Evolutionary conservation across 2,797 vertebrate genomes (phyloP), one percentile per base, ranked within the genome.

Genomic region (Diplodus puntazzo): DNA sequence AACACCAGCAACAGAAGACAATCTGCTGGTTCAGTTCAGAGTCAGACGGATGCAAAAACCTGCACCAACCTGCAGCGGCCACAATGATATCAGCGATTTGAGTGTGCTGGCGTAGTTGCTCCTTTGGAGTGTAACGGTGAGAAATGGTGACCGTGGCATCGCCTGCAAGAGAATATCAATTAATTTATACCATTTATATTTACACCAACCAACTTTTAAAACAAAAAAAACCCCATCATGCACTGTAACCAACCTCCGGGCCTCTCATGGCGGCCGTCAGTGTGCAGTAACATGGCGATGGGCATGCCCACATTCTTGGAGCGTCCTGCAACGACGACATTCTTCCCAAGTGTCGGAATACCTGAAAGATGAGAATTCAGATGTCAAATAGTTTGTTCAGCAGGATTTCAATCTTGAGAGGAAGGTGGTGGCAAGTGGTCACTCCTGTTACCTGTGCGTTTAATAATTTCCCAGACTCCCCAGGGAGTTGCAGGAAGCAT

Each of bases 261-360:
- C 2, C 98, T 95, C 81, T 99, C 98, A 0, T 99, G 98, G 0
- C 93, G 87, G 3, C 98, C 97, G 0, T 99, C 98, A 0, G 98
- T 98, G 42, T 99, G 98, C 11, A 99, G 95, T 23, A 99, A 87
- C 98, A 99, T 99, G 1, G 98, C 98, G 0, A 99, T 98, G 49
- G 98, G 98, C 98, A 99, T 99, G 1, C 98, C 98, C 16, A 99
- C 98, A 0, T 99, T 99, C 92, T 99, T 99, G 0, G 98, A 99
- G 64, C 98, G 96, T 43, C 98, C 98, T 0, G 97, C 98, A 64
- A 99, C 98, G 42, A 99, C 93, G 9, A 99, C 98, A 0, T 99
- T 99, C 94, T 97, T 99, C 39, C 98, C 98, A 50, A 98, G 83
- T 0, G 98, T 99, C 0, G 97, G 96, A 89, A 99, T 99, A 59